Evolutionary conservation across 2,797 vertebrate genomes (phyloP).

Genomic region (Melanotaenia trifasciata): DNA sequence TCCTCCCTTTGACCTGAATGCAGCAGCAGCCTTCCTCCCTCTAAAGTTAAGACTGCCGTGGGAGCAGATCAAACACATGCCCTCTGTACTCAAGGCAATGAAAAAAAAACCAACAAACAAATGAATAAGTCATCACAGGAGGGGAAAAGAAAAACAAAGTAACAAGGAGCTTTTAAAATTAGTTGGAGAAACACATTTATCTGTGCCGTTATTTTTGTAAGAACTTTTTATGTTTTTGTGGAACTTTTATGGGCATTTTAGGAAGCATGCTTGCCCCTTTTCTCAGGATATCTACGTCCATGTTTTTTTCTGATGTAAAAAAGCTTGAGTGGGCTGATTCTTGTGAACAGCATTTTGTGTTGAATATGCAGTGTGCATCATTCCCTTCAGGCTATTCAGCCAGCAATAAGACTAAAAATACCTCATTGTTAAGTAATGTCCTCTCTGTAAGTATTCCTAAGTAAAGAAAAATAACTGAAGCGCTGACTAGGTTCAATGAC

Average conservation of each 20-base stretch:
- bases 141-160: conserved; percentile 9
- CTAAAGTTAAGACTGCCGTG: conserved; percentile 59
- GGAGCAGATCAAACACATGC: conserved; percentile 72
- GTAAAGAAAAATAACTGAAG: conserved; percentile 12
- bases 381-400: conserved; percentile 46
- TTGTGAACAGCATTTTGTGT: conserved; percentile 25
- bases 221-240: conserved; percentile 45
- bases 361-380: conserved; percentile 26
- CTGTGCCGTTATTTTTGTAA: conserved; percentile 29
- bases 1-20: conserved; percentile 75
- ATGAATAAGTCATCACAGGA: conserved; percentile 77
- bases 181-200: conserved; percentile 43
- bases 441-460: conserved; percentile 33
- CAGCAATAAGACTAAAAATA: conserved; percentile 37
- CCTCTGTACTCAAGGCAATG: conserved; percentile 70
- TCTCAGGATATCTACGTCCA: conserved; percentile 59
- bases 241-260: conserved; percentile 56
- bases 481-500: conserved; percentile 13
- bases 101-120: conserved; percentile 81
- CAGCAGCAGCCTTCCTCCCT: conserved; percentile 54
- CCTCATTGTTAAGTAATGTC: conserved; percentile 27
- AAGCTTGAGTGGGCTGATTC: conserved; percentile 34
- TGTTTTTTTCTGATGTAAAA: conserved; percentile 58
- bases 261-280: conserved; percentile 47
- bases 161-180: conserved; percentile 55